phyloP scores from a whole-genome alignment of 2,888 invertebrate genomes.

The Dynastes maya region DNA sequence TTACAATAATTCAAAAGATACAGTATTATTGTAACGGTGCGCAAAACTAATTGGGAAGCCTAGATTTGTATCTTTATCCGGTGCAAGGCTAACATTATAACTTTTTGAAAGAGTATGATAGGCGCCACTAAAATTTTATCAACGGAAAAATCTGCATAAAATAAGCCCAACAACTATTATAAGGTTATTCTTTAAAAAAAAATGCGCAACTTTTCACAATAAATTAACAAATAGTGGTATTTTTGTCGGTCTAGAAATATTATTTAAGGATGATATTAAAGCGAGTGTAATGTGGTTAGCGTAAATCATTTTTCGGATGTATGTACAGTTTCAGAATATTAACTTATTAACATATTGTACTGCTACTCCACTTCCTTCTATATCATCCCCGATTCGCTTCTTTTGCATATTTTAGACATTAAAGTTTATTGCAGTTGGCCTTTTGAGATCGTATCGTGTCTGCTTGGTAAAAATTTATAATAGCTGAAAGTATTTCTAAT shows the following conservation, averaged over 20 bases:
- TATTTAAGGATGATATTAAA: background rate
- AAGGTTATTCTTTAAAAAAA: background rate
- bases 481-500: conserved; percentile 32
- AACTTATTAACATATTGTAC: conserved; percentile 21
- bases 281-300: no score
- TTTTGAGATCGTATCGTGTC: conserved; percentile 15
- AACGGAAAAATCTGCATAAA: background rate
- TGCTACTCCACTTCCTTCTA: conserved; percentile 1
- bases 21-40: conserved; percentile 24
- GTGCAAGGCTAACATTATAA: conserved; percentile 1
- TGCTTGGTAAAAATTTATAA: conserved; percentile 22
- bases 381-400: conserved; percentile 19
- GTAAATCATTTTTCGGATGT: background rate
- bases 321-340: background rate
- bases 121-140: conserved; percentile 15
- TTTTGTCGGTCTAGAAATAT: background rate
- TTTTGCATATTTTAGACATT: conserved; percentile 4
- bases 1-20: conserved; percentile 2
- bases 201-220: background rate
- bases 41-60: conserved; percentile 21
- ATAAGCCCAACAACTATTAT: background rate
- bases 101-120: background rate
- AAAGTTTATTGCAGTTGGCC: conserved; percentile 14
- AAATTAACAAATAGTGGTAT: background rate
- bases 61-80: conserved; percentile 45